These are phyloP conservation scores for Lithobates sylvaticus DNA, from an alignment of 2,797 vertebrate species.

Conservation along the genomic window DNA sequence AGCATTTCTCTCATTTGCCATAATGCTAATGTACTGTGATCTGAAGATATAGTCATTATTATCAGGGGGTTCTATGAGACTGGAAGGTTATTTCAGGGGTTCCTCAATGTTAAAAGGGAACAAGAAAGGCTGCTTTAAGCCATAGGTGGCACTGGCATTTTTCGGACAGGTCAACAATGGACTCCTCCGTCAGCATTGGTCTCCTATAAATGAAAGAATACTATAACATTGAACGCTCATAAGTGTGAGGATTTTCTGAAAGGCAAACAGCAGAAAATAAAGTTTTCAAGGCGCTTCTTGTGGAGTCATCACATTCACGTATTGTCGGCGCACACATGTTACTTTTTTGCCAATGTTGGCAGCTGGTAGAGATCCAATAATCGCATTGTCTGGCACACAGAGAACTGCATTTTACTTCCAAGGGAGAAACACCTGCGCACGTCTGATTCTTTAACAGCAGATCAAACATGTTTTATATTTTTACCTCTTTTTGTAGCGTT, in stretches of 20 bases:
- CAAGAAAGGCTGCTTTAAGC: no score
- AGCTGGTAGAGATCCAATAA: slow-evolving; percentile 11
- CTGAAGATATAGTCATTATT: no score
- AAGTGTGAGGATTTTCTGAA: not conserved
- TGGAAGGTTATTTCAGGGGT: no score
- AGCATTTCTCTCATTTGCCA: no score
- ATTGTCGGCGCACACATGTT: not conserved
- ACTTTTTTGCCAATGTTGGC: not conserved
- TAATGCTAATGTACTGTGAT: no score
- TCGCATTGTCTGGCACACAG: not conserved
- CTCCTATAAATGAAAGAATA: no score
- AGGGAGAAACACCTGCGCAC: slow-evolving; percentile 17
- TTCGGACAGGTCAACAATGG: no score
- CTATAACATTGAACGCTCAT: not conserved
- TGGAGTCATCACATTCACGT: not conserved
- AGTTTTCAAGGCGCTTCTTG: not conserved
- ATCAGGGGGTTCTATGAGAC: no score
- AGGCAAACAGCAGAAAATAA: not conserved
- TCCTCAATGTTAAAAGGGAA: no score
- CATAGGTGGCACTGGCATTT: no score
- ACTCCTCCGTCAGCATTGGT: no score
- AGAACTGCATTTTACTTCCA: not conserved
- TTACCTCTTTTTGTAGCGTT: no score
- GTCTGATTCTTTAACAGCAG: not conserved
- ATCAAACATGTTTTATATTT: not conserved